phyloP scores from a whole-genome alignment of 2,113 vertebrate genomes.

The Alectura lathami region DNA sequence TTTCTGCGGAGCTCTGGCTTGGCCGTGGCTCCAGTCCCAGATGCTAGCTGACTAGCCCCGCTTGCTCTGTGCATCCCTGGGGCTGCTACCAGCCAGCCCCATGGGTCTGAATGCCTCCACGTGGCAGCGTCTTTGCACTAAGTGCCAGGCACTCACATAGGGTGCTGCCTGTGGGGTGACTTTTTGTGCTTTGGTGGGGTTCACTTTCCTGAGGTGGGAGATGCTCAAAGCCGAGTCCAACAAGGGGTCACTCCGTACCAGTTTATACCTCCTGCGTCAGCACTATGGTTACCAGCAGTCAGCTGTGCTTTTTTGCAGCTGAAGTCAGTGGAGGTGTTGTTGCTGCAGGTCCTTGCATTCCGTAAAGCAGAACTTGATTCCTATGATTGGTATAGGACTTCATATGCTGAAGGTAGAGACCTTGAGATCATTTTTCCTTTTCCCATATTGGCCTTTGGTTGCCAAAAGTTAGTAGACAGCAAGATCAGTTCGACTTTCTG shows the following conservation, averaged over 20 bases:
- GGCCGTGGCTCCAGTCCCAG: neutral
- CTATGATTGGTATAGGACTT: neutral
- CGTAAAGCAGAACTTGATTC: neutral
- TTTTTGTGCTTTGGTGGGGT: accelerated
- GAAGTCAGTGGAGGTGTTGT: neutral
- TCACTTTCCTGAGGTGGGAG: accelerated
- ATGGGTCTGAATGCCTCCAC: neutral
- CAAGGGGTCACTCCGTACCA: neutral
- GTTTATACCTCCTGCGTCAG: neutral
- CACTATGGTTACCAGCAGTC: neutral
- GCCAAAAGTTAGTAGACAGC: neutral
- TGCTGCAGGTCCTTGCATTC: neutral
- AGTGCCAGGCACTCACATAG: neutral
- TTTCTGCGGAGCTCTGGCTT: neutral
- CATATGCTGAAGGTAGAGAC: neutral
- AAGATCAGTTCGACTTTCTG: neutral
- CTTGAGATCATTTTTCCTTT: neutral
- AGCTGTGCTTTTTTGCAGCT: neutral
- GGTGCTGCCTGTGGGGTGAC: neutral
- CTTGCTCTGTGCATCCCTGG: accelerated
- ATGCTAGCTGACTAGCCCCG: neutral
- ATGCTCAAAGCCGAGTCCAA: neutral
- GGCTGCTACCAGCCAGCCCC: neutral
- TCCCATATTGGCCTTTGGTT: neutral
- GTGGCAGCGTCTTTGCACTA: accelerated